A percentile compares a stretch with the other conserved stretches of the same genome.
Conservation (phyloP, 2,113 vertebrate genomes). For the Rattus rattus region DNA sequence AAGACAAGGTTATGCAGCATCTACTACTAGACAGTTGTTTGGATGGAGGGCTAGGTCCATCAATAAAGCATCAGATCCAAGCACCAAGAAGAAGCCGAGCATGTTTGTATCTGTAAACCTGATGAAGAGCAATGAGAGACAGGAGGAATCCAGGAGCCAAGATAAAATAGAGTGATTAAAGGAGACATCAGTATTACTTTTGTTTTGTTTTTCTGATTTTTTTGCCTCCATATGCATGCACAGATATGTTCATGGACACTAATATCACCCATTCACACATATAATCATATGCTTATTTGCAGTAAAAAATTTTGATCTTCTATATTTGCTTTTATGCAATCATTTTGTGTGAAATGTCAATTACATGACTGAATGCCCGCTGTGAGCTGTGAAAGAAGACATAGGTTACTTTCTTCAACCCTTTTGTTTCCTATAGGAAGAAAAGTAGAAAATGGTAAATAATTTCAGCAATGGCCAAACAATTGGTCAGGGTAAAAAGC, state of each 20-base stretch:
- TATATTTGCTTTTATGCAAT: neutral
- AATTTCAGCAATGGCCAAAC: neutral
- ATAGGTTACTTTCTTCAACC: fast-evolving
- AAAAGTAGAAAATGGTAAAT: neutral
- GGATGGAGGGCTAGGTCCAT: neutral
- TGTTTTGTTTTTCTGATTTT: too few species aligned
- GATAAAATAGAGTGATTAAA: too few species aligned
- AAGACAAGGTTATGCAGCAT: neutral
- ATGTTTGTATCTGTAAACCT: too few species aligned
- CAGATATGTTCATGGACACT: neutral
- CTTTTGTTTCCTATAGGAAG: neutral
- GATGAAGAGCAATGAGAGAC: neutral
- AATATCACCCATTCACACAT: neutral
- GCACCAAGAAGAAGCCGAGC: too few species aligned
- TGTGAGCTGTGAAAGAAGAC: neutral
- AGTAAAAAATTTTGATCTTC: neutral
- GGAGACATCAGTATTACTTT: too few species aligned
- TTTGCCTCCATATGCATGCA: neutral
- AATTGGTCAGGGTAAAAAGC: neutral
- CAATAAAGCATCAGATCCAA: neutral
- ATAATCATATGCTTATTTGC: neutral
- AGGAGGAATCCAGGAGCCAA: too few species aligned
- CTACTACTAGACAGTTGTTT: neutral
- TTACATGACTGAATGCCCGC: neutral
- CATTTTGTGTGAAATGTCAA: neutral